phyloP scores from a whole-genome alignment of 2,888 invertebrate genomes.

The Zhuqinia jingwanae region DNA sequence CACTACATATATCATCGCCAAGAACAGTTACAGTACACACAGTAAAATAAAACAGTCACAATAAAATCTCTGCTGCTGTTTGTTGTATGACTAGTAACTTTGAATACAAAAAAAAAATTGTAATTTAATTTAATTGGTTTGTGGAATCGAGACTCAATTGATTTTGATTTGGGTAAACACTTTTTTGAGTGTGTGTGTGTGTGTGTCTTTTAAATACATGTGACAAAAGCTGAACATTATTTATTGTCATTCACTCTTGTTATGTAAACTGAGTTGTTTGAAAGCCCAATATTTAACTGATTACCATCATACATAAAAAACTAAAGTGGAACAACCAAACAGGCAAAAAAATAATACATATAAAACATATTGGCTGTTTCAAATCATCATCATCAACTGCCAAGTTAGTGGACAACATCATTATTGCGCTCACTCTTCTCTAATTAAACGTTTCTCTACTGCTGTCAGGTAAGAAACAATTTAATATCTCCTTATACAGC shows the following conservation, averaged over 20 bases:
- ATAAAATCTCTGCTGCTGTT: background rate
- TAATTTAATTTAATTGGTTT: no score
- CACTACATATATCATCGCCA: background rate
- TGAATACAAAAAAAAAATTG: no score
- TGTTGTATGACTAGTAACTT: no score
- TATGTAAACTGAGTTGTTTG: background rate
- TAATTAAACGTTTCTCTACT: background rate
- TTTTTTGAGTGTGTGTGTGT: no score
- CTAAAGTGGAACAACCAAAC: background rate
- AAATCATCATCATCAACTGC: background rate
- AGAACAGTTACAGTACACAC: background rate
- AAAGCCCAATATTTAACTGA: background rate
- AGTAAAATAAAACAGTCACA: background rate
- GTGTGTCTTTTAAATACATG: background rate
- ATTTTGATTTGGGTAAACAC: no score
- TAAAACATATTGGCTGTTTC: background rate
- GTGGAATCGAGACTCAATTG: no score
- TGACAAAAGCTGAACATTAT: background rate
- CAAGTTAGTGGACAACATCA: background rate
- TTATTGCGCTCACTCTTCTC: background rate
- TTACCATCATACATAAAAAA: background rate
- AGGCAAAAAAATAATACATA: background rate
- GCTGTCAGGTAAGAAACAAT: conserved; percentile 14
- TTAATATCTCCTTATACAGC: background rate
- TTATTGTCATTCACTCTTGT: no score